Base-by-base conservation (phyloP, 1,140 invertebrate species). In the Papilio polytes region DNA sequence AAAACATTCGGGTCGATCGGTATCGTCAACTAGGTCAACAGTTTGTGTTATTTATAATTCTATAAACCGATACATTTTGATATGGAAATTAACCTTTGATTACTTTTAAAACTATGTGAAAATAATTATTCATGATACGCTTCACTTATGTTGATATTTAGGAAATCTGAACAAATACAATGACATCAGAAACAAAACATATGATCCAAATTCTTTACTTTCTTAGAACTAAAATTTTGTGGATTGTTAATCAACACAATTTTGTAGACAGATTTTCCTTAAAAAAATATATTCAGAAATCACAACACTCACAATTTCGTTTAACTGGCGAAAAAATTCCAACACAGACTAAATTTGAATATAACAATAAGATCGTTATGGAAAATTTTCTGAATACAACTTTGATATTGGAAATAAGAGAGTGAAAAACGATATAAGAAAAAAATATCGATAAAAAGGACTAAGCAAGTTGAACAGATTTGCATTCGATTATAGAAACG, bases 21-120 rank as follows among this genome's bases (percentile, higher is more conserved):
- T 70, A 70, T 70, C 63, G 63, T 70, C 63, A 70, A 70, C 63
- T 70, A 70, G 63, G 63, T 70, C 63, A 70, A 70, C 63, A 70
- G 63, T 70, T 36, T 70, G 63, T 18, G 15, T 70, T 70, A 31
- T 70, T 70, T 70, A 70, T 70, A 70, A 70, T 70, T 70, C 12
- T 31, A 31, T 70, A 31, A 70, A 70, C 59, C 26, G 63, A 70
- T 70, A 70, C 63, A 70, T 70, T 70, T 13, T 15, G 63, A 31
- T 70, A 70, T 70, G 63, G 26, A 70, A 70, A 70, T 31, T 31
- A 15, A 70, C 13, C 12, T 66, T 66, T 9, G 12, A 66, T 26
- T 31, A 66, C 10, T 26, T 66, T 66, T 15, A 66, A 63, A 31
- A 63, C 26, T 26, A 66, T 7, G 26, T 31, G 4, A 26, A 66